Evolutionary conservation across 2,113 vertebrate species (phyloP), one percentile per base, ranked within the genome.

Genomic region (Sphaerodactylus townsendi): DNA sequence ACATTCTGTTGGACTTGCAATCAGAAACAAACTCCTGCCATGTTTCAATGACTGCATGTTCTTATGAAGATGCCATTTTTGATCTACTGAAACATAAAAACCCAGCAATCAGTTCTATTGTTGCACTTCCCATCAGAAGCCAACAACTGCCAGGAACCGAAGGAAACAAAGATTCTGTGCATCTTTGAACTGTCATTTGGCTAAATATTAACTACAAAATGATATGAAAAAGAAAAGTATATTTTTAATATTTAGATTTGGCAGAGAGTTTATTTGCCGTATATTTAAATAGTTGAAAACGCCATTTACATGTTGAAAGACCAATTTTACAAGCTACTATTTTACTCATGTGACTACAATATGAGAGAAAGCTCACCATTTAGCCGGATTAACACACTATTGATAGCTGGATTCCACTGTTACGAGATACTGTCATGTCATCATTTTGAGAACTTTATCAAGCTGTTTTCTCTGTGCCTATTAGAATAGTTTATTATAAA

Each of bases 401-500:
- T 94, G 92, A 92, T 87, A 85, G 90, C 93, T 92, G 71, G 89
- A 93, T 90, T 91, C 91, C 85, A 88, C 91, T 88, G 86, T 85
- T 56, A 0, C 77, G 81, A 90, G 90, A 91, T 87, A 93, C 88
- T 94, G 93, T 91, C 91, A 94, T 87, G 92, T 93, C 88, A 92
- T 92, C 93, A 88, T 93, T 96, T 95, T 93, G 91, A 96, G 93
- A 96, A 96, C 92, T 92, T 92, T 91, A 89, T 90, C 94, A 81
- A 96, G 93, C 91, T 88, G 90, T 93, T 92, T 93, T 82, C 91
- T 93, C 90, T 95, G 93, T 46, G 30, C 3, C 90, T 86, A 87
- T 91, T 92, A 92, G 77, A 93, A 91, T 80, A 93, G 89, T 90
- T 93, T 91, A 93, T 93, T 91, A 92, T 79, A 84, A 94, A 92